Evolutionary conservation across 1,140 invertebrate species (phyloP), one percentile per base, ranked within the genome.

Genomic region (Yoshiicerus persimilis): DNA sequence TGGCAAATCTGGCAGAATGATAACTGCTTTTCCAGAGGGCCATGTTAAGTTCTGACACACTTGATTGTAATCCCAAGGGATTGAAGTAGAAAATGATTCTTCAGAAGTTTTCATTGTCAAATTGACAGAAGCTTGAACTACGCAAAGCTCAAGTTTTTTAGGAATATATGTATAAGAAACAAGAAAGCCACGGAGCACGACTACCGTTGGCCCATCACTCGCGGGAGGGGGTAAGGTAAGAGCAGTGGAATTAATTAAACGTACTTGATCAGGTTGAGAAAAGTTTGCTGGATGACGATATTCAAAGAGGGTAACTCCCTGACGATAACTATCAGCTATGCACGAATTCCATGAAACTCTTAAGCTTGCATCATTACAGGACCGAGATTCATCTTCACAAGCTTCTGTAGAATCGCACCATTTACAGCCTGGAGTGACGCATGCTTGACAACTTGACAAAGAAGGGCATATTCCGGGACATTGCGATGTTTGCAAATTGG

Each of bases 401-500:
- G 66, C 27, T 62, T 89, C 88, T 10, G 56, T 20, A 20, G 38
- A 27, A 25, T 89, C 90, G 66, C 88, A 89, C 90, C 90, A 90
- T 30, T n/a, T 56, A 38, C 90, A 90, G 11, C 75, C 83, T n/a
- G 27, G 64, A 34, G 47, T 41, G 25, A 97, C 93, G 92, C 98
- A 99, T 0, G 97, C 95, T 91, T 97, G 96, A 92, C 98, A 99
- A 92, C 97, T 96, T 1, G 95, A 95, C 3, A 99, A 93, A 0
- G 96, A 95, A 0, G 96, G 95, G 93, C 97, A 99, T 39, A 98
- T 95, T 0, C 97, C 97, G 0, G 96, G 96, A 93, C 97, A 98
- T 3, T 96, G 93, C 1, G 96, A 96, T 0, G 96, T 97, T 92
- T 97, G 96, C 38, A 98, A 92, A 93, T 98, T 98, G 1, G 96